phyloP scores from a whole-genome alignment of 2,888 invertebrate genomes.

The Sinelater perroti region DNA sequence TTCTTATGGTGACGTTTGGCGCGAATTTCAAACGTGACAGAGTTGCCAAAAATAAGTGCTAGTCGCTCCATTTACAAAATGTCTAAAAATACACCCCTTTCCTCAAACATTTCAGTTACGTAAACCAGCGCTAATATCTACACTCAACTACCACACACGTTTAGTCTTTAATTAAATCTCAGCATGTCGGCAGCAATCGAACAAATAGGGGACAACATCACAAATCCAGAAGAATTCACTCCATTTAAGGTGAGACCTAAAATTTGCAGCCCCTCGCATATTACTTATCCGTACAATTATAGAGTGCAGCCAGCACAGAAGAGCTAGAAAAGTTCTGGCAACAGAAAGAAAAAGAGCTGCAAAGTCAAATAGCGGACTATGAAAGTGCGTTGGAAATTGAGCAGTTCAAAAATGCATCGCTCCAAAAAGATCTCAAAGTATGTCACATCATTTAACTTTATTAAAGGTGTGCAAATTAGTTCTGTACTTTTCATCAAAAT shows the following conservation, averaged over 20 bases:
- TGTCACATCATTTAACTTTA: background rate
- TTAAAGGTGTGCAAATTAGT: background rate
- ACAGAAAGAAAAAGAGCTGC: conserved; percentile 8
- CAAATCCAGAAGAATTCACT: background rate
- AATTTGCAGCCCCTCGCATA: background rate
- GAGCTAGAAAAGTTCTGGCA: conserved; percentile 2
- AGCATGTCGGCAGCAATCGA: conserved; percentile 12
- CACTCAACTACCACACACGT: background rate
- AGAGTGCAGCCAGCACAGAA: conserved; percentile 15
- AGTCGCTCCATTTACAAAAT: conserved; percentile 14
- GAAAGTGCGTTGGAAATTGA: conserved; percentile 22
- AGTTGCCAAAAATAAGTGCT: conserved; percentile 49
- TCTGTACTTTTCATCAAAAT: too few species aligned
- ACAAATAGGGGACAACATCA: background rate
- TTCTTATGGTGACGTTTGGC: too few species aligned
- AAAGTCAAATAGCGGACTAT: conserved; percentile 21
- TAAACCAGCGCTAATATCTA: too few species aligned
- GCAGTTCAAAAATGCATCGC: conserved; percentile 11
- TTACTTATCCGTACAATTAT: background rate
- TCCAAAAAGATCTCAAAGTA: conserved; percentile 43
- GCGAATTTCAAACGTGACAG: conserved; percentile 47
- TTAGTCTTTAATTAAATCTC: background rate
- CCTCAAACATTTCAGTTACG: conserved; percentile 27
- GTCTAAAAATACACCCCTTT: conserved; percentile 47
- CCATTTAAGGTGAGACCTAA: background rate